phyloP scores from a whole-genome alignment of 1,140 invertebrate genomes.

The Eumaeus atala region DNA sequence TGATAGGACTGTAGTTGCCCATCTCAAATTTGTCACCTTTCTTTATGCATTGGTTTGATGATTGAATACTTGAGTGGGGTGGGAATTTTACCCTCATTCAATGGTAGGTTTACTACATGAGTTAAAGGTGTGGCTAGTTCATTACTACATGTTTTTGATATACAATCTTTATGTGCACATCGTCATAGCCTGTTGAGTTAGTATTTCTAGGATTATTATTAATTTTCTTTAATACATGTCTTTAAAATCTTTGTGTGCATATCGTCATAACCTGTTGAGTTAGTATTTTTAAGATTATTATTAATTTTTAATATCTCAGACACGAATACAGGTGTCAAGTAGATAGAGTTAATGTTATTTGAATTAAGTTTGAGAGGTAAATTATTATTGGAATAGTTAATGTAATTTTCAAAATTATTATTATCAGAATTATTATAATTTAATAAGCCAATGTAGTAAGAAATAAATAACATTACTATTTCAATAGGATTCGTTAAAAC shows the following conservation, averaged over 20 bases:
- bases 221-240: not conserved
- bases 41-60: not conserved
- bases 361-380: not conserved
- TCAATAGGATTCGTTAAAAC: not conserved
- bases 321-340: not conserved
- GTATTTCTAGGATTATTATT: not conserved
- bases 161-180: too few relatives aligned
- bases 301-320: not conserved
- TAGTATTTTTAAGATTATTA: not conserved
- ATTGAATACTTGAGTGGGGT: not conserved
- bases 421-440: not conserved
- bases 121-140: not conserved
- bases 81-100: not conserved
- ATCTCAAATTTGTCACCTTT: not conserved
- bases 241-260: not conserved
- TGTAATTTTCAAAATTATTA: not conserved
- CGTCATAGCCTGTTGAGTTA: too few relatives aligned
- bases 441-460: not conserved
- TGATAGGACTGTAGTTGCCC: not conserved
- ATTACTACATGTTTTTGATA: not conserved
- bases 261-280: too few relatives aligned
- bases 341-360: not conserved
- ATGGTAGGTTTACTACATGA: not conserved
- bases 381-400: not conserved
- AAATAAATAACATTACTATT: not conserved